Conservation (phyloP, 2,888 invertebrate species). For the Calameuta idolon region DNA sequence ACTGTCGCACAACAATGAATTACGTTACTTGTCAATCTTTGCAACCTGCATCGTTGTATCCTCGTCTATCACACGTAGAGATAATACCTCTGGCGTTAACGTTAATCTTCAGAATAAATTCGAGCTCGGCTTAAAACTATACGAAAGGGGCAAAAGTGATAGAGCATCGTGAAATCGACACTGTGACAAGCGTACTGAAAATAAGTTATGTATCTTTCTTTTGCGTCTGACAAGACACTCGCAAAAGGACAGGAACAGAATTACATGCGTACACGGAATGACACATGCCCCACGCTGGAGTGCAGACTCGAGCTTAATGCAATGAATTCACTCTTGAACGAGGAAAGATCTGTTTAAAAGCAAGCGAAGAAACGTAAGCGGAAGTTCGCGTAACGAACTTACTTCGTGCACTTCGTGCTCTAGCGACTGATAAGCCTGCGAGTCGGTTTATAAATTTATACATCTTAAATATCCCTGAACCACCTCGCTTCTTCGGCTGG, state of each 20-base stretch:
- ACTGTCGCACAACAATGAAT: background rate
- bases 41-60: background rate
- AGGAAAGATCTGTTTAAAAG: background rate
- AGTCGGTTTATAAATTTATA: background rate
- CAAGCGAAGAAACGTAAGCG: background rate
- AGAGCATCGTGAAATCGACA: constrained; percentile 25
- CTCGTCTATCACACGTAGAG: background rate
- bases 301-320: background rate
- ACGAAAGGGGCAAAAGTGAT: constrained; percentile 5
- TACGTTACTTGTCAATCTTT: background rate
- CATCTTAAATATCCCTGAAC: background rate
- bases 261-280: background rate
- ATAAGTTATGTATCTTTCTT: constrained; percentile 32
- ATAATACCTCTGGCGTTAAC: constrained; percentile 42
- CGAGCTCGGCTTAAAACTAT: constrained; percentile 29
- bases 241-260: background rate
- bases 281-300: background rate
- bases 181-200: constrained; percentile 33
- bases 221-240: constrained; percentile 17
- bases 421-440: background rate
- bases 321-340: background rate
- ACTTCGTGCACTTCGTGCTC: background rate
- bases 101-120: constrained; percentile 31
- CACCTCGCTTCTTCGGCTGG: background rate
- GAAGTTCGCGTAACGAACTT: background rate